A percentile compares a stretch with the other conserved stretches of the same genome.
phyloP scores from a whole-genome alignment of 2,113 vertebrate species.

The Lagopus muta region DNA sequence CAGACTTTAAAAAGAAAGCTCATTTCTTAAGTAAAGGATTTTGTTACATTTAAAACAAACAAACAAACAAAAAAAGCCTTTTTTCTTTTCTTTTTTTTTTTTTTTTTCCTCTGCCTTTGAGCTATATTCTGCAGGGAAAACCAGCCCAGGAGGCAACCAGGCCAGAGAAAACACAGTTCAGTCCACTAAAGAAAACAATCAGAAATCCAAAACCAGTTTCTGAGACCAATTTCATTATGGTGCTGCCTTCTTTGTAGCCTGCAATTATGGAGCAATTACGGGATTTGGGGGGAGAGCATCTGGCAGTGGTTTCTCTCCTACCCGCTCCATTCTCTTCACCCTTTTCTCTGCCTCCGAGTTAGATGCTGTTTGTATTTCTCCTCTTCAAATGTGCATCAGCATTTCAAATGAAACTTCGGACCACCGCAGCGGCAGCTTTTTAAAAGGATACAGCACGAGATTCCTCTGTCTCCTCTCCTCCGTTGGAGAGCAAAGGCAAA shows the following conservation, averaged over 20 bases:
- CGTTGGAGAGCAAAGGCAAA: slow-evolving; percentile 62
- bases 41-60: neutral
- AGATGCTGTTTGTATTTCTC: slow-evolving; percentile 15
- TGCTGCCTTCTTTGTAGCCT: neutral
- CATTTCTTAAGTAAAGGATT: neutral
- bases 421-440: slow-evolving; percentile 1
- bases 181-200: neutral
- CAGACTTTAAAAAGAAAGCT: neutral
- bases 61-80: neutral
- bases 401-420: slow-evolving; percentile 54
- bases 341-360: neutral
- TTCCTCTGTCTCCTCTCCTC: neutral
- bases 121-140: neutral
- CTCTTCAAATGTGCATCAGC: slow-evolving; percentile 28
- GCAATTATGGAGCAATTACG: neutral
- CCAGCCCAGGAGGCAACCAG: neutral
- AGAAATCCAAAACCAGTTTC: neutral
- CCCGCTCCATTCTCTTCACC: neutral
- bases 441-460: neutral
- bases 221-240: neutral
- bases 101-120: neutral
- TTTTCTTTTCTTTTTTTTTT: neutral
- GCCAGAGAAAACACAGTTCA: neutral
- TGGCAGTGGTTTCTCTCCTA: neutral
- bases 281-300: neutral